Evolutionary conservation across 92 coral and sea anemone species (phyloP), one percentile per base, ranked within the genome.

Genomic region (Porites lobata): DNA sequence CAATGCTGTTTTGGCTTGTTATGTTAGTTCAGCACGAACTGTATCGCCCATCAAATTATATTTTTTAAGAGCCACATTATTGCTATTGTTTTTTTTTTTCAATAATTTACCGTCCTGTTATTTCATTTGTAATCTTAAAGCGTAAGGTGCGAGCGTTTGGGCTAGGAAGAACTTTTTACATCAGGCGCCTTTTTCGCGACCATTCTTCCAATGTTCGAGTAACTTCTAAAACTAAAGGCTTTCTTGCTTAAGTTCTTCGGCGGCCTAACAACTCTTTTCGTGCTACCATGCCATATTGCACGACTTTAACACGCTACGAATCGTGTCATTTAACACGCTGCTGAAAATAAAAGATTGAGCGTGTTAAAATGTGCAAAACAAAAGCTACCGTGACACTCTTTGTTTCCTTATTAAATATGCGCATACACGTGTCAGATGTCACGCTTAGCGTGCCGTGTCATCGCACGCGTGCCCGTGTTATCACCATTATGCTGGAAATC

Each of bases 111-210:
- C 51, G 50, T 19, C 38, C 64, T 75, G 65, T 76, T 20, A 76
- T 76, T 20, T 76, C 51, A 57, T 57, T 76, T 53, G 50, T 76
- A 7, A 76, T 57, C 80, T 56, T 76, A 57, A 67, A 54, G 43
- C 68, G 51, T 57, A 76, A 3, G 80, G 67, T 76, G 80, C 65
- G 9, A 66, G 24, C 38, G 3, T 2, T 29, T 29, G 32, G 2
- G 32, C 71, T 76, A 12, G 52, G 66, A 76, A 22, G 80, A 76
- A 53, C 65, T 76, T 76, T 76, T 76, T 24, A 76, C 80, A 76
- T 29, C 32, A 57, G 71, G 65, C 14, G 26, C 64, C 63, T 1
- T 76, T 56, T 76, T 76, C 47, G 7, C 47, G 47, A 38, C 47
- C 47, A 38, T 38, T 38, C 47, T 38, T 50, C 51, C 12, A 19